phyloP scores from a whole-genome alignment of 2,888 invertebrate genomes.

The Falcaria lacertinaria region DNA sequence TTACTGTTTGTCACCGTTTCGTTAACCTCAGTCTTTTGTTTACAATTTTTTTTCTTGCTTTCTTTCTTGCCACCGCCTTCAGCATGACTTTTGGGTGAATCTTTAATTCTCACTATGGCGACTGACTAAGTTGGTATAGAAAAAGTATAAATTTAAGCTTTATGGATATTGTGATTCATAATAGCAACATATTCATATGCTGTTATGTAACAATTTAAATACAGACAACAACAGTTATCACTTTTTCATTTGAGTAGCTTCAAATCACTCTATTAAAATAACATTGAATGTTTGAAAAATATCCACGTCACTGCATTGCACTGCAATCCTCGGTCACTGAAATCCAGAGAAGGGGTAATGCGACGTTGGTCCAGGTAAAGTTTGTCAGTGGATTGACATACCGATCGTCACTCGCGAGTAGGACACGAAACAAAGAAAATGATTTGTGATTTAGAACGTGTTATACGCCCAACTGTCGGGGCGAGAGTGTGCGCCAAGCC shows the following conservation, averaged over 20 bases:
- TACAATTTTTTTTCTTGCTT: slow-evolving; percentile 81
- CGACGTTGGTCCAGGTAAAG: slow-evolving; percentile 27
- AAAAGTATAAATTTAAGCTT: slow-evolving; percentile 2
- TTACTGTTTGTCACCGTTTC: slow-evolving; percentile 72
- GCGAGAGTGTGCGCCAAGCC: slow-evolving; percentile 62
- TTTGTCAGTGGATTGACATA: slow-evolving; percentile 54
- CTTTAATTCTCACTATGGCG: slow-evolving; percentile 85
- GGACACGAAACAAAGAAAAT: slow-evolving; percentile 58
- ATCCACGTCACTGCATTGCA: slow-evolving; percentile 74
- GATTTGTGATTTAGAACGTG: slow-evolving; percentile 26
- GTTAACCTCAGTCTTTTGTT: slow-evolving; percentile 77
- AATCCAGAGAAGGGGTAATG: slow-evolving; percentile 59
- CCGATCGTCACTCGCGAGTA: slow-evolving; percentile 44
- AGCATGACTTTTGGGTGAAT: slow-evolving; percentile 80
- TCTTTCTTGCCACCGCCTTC: slow-evolving; percentile 81
- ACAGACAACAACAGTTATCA: no score
- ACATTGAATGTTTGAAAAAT: slow-evolving; percentile 12
- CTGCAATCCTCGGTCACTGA: slow-evolving; percentile 76
- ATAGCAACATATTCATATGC: no score
- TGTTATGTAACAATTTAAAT: no score
- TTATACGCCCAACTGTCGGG: slow-evolving; percentile 48
- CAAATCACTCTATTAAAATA: no score
- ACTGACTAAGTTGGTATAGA: slow-evolving; percentile 50
- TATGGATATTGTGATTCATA: background rate
- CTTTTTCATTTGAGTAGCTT: no score